Conservation (phyloP, 1,140 invertebrate species). For the Maconellicoccus hirsutus region DNA sequence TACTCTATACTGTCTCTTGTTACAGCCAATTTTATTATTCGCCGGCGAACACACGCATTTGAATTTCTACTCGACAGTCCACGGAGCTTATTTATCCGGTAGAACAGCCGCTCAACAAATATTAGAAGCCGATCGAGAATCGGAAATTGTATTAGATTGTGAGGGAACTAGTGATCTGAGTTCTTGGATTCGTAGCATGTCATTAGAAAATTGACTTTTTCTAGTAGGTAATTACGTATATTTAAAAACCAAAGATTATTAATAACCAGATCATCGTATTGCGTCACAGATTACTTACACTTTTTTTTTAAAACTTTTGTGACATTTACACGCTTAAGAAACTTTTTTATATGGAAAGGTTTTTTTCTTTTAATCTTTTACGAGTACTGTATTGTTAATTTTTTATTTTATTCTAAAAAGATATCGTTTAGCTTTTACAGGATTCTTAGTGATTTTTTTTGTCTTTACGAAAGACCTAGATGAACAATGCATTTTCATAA, state of each 20-base stretch:
- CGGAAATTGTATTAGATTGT: constrained; percentile 48
- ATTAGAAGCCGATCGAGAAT: constrained; percentile 37
- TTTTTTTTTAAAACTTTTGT: neutral
- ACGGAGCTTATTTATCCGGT: constrained; percentile 83
- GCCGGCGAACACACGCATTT: constrained; percentile 90
- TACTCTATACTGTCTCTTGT: constrained; percentile 2
- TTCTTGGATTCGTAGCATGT: constrained; percentile 73
- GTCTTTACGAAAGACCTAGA: neutral
- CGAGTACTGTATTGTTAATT: neutral
- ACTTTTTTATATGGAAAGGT: too few species aligned
- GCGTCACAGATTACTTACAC: too few species aligned
- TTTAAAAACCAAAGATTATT: neutral
- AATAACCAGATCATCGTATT: neutral
- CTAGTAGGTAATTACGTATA: neutral
- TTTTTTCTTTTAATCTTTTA: neutral
- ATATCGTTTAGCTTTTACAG: too few species aligned
- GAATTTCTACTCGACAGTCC: constrained; percentile 87
- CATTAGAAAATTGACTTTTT: constrained; percentile 36
- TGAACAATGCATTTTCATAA: neutral
- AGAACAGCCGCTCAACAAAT: constrained; percentile 68
- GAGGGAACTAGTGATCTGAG: constrained; percentile 61
- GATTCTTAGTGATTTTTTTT: neutral
- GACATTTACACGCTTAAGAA: neutral
- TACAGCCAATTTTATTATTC: constrained; percentile 68
- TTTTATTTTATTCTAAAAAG: too few species aligned